Percentiles rank a stretch among this genome's conserved stretches.
These are phyloP conservation scores for Aporophyla lueneburgensis DNA, from an alignment of 2,888 invertebrate genomes.

Conservation along the genomic window DNA sequence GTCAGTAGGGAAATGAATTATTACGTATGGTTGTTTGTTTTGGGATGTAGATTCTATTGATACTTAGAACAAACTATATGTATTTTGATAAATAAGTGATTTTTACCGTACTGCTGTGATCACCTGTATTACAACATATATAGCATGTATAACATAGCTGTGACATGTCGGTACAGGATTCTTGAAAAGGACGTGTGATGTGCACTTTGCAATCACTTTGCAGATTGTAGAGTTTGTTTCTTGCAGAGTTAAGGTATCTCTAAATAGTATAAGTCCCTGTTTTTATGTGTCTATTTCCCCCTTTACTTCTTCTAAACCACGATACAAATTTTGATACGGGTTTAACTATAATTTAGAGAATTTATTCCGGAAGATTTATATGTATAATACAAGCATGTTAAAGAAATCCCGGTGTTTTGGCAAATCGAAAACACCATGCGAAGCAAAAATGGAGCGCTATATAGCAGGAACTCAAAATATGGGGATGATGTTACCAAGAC, in stretches of 20 bases:
- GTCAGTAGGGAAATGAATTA: conserved; percentile 17
- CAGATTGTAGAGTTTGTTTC: not conserved
- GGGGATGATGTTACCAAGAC: not conserved
- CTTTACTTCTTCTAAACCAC: too few species aligned
- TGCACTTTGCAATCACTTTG: not conserved
- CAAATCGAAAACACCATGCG: too few species aligned
- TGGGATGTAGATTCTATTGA: not conserved
- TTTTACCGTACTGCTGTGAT: not conserved
- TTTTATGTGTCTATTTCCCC: too few species aligned
- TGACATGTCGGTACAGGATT: not conserved
- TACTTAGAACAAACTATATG: not conserved
- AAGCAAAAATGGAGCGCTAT: too few species aligned
- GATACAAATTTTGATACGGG: too few species aligned
- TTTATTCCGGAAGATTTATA: too few species aligned
- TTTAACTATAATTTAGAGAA: too few species aligned
- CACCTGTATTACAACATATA: not conserved
- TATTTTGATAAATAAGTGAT: not conserved
- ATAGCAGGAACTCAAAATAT: not conserved
- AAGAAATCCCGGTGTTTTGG: too few species aligned
- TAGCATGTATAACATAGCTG: not conserved
- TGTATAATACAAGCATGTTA: too few species aligned
- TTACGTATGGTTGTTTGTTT: conserved; percentile 2
- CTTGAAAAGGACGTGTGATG: not conserved
- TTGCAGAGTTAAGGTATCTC: too few species aligned
- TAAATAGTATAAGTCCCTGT: too few species aligned